Evolutionary conservation across 2,888 invertebrate genomes (phyloP).

Genomic region (Yponomeuta plumbellus): DNA sequence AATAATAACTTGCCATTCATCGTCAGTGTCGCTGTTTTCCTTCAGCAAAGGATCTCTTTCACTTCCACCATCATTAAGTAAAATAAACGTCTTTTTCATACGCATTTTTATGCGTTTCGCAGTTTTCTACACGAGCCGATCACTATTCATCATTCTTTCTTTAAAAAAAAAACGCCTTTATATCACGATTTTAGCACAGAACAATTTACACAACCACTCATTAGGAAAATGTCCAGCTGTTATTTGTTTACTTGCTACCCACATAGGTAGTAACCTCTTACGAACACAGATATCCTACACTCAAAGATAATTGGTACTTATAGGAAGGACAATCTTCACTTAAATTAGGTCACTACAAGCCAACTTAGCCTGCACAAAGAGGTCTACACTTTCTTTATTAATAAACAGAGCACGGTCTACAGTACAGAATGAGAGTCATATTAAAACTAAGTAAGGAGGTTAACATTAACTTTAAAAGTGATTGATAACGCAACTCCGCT

Average conservation of each 20-base stretch:
- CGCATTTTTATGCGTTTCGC: slow-evolving; percentile 41
- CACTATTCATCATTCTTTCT: too few species aligned
- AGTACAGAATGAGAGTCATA: background rate
- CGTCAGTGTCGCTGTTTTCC: slow-evolving; percentile 33
- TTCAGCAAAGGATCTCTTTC: slow-evolving; percentile 15
- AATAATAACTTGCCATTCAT: slow-evolving; percentile 45
- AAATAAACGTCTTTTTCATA: slow-evolving; percentile 53
- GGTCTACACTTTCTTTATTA: too few species aligned
- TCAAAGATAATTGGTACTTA: too few species aligned
- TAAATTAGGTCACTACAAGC: background rate
- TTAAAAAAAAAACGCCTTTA: too few species aligned
- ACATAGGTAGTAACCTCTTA: too few species aligned
- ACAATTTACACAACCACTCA: too few species aligned
- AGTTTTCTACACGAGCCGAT: background rate
- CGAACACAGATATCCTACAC: too few species aligned
- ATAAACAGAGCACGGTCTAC: slow-evolving; percentile 10
- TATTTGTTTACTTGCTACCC: too few species aligned
- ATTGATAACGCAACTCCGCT: slow-evolving; percentile 18
- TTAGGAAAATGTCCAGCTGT: too few species aligned
- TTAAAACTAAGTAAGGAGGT: background rate
- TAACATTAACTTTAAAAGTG: background rate
- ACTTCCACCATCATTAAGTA: slow-evolving; percentile 42
- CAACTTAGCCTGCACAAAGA: too few species aligned
- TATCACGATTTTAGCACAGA: too few species aligned
- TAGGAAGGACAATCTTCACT: too few species aligned